Percentiles rank a stretch among this genome's conserved stretches.
Conservation (phyloP, 1,140 invertebrate genomes). For the Nasonia giraulti region DNA sequence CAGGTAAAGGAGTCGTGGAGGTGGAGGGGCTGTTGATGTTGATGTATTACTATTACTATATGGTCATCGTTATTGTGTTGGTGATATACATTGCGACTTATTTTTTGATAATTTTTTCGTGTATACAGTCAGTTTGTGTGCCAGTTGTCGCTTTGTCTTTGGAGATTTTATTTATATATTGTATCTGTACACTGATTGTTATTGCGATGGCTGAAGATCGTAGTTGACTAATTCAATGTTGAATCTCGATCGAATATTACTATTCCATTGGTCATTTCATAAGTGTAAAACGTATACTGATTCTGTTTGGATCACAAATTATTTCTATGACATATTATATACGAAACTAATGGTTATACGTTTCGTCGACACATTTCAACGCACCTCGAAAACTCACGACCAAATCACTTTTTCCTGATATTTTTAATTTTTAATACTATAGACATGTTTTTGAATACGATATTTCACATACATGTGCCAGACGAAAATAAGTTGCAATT, state of each 20-base stretch:
- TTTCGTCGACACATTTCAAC: too few relatives aligned
- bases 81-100: conserved; percentile 19
- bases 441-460: not conserved
- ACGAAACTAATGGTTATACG: not conserved
- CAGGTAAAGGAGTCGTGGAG: conserved; percentile 58
- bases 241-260: not conserved
- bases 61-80: conserved; percentile 4
- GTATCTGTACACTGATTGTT: not conserved
- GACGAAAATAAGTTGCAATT: conserved; percentile 42
- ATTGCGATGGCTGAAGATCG: too few relatives aligned
- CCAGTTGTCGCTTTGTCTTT: not conserved
- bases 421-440: not conserved
- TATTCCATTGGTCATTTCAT: not conserved
- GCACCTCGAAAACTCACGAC: too few relatives aligned
- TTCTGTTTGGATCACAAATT: not conserved
- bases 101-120: conserved; percentile 10
- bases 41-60: not conserved
- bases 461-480: not conserved
- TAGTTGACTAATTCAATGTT: not conserved
- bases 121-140: not conserved
- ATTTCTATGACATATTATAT: not conserved
- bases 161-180: not conserved
- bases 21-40: not conserved
- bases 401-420: not conserved
- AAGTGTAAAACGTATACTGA: not conserved